Base-by-base conservation (phyloP, 2,797 vertebrate genomes). In the Spatula clypeata region DNA sequence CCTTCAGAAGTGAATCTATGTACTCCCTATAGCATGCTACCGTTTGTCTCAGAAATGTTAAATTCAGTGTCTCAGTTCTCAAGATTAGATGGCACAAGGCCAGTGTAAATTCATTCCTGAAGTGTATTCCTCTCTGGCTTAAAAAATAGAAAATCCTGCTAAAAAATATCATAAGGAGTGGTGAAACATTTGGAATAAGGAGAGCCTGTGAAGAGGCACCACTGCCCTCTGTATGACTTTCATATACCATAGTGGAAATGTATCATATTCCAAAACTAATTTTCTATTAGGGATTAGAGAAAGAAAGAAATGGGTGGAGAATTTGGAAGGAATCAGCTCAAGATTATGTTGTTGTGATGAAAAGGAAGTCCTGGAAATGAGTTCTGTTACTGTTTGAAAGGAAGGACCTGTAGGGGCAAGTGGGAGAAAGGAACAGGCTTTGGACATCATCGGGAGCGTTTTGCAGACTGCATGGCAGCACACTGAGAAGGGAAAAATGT, bases 171-270 rank as follows among this genome's bases (percentile, higher is more conserved):
- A 31, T 64, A 58, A 80, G 45, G 34, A 86, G 49, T 0, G 0
- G 23, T 71, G 72, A 86, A 96, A 94, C 85, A 62, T 95, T 91
- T 91, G 88, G 93, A 94, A 96, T 82, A 66, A 93, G 70, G 88
- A 83, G 34, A 85, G 69, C 73, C 79, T 86, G 80, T 57, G 65
- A 96, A 96, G 95, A 96, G 70, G 57, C 92, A 94, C 66, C 62
- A 81, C 90, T 97, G 96, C 72, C 95, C 95, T 97, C 94, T 95
- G 92, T 89, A 92, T 95, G 91, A 92, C 74, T 89, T 93, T 95
- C 61, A 79, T 93, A 84, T 86, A 83, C 62, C 94, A 94, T 88
- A 74, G 80, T 88, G 76, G 60, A 93, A 94, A 79, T 72, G 62
- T 75, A 70, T 77, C 88, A 45, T 40, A 42, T 88, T 79, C 92